Evolutionary conservation across 2,797 vertebrate species (phyloP).

Genomic region (Girardinus metallicus): DNA sequence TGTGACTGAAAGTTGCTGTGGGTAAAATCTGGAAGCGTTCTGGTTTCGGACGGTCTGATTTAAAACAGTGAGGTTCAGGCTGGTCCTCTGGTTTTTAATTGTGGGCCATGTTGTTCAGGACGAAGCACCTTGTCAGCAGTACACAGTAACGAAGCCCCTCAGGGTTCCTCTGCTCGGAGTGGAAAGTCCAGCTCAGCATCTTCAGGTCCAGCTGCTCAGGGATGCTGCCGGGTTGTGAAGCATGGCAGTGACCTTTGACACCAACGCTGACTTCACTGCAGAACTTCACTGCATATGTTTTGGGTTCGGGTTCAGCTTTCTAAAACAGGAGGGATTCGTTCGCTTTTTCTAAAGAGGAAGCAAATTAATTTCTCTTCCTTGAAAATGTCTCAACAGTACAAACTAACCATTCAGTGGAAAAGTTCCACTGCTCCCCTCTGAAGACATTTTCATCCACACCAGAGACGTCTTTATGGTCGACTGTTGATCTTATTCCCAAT

Average conservation of each 20-base stretch:
- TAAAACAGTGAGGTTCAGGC: conserved; percentile 19
- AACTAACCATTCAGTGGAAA: background rate
- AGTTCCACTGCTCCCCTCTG: background rate
- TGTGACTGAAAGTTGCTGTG: conserved; percentile 9
- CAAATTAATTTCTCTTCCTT: background rate
- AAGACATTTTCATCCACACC: conserved; percentile 9
- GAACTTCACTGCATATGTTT: background rate
- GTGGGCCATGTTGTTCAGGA: conserved; percentile 33
- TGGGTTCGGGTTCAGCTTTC: background rate
- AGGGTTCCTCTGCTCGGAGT: conserved; percentile 27
- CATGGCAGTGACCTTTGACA: conserved; percentile 61
- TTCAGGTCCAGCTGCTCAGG: background rate
- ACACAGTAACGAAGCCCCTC: conserved; percentile 13
- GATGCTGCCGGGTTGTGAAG: conserved; percentile 17
- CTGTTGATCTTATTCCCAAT: conserved; percentile 5
- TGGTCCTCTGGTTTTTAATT: conserved; percentile 24
- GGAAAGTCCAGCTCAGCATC: conserved; percentile 13
- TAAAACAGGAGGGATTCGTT: background rate
- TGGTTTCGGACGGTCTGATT: conserved; percentile 19
- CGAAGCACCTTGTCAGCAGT: conserved; percentile 16
- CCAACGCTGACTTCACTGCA: conserved; percentile 34
- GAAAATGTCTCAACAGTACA: background rate
- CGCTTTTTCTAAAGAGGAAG: background rate
- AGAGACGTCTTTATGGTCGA: background rate
- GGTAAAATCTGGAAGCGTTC: conserved; percentile 8